Conservation (phyloP, 2,113 vertebrate species). For the Deroptyus accipitrinus region DNA sequence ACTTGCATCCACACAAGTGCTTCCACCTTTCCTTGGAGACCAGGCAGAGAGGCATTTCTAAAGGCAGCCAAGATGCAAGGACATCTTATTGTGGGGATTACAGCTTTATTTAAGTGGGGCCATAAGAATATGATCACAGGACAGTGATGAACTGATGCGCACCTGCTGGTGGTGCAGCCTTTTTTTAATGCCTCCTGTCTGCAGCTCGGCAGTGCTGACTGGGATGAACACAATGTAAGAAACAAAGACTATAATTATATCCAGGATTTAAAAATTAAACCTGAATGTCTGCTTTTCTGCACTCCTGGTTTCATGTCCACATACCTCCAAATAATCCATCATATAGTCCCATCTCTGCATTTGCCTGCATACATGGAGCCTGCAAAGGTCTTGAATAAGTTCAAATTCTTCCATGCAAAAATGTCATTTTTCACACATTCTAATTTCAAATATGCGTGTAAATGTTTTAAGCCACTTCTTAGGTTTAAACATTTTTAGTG, state of each 20-base stretch:
- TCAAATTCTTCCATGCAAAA: neutral
- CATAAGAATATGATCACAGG: neutral
- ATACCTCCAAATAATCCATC: neutral
- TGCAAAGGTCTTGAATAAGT: neutral
- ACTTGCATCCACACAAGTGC: neutral
- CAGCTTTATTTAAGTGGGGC: neutral
- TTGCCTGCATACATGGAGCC: fast-evolving
- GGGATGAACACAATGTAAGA: fast-evolving
- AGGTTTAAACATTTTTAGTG: neutral
- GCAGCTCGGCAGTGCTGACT: neutral
- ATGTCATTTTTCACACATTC: neutral
- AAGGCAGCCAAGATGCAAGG: neutral
- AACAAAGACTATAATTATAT: neutral
- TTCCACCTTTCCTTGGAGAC: neutral
- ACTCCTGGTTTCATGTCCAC: neutral
- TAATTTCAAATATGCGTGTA: neutral
- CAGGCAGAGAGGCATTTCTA: neutral
- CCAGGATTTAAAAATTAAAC: neutral
- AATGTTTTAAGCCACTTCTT: neutral
- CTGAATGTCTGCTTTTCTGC: neutral
- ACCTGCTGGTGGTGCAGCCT: too few species aligned
- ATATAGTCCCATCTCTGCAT: too few species aligned
- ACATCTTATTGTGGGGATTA: neutral
- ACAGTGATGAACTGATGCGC: fast-evolving
- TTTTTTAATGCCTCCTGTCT: neutral